phyloP scores from a whole-genome alignment of 2,888 invertebrate species.

The Tachystola acroxantha region DNA sequence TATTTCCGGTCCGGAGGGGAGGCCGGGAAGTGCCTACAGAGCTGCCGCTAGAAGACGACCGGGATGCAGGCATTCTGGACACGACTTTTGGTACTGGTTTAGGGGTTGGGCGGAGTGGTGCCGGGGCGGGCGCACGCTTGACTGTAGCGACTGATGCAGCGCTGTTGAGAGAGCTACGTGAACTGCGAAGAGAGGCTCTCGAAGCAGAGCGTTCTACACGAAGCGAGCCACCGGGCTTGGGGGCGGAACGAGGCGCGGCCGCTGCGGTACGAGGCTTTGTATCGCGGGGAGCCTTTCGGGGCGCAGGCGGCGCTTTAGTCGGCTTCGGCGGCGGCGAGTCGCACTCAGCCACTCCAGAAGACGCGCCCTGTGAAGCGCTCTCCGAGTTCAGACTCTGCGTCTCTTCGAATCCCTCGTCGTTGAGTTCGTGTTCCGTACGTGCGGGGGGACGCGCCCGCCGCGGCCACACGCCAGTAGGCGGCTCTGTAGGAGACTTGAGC shows the following conservation, averaged over 20 bases:
- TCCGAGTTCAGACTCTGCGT: slow-evolving; percentile 92
- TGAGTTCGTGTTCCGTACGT: slow-evolving; percentile 84
- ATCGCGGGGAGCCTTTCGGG: slow-evolving; percentile 76
- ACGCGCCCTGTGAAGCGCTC: slow-evolving; percentile 90
- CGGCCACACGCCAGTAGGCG: slow-evolving; percentile 80
- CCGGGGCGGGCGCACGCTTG: slow-evolving; percentile 79
- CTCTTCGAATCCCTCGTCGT: slow-evolving; percentile 95
- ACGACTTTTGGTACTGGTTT: slow-evolving; percentile 69
- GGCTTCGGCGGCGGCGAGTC: slow-evolving; percentile 73
- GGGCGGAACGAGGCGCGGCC: slow-evolving; percentile 49
- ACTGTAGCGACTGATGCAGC: slow-evolving; percentile 89
- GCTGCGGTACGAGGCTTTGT: slow-evolving; percentile 52
- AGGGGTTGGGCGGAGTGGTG: slow-evolving; percentile 54
- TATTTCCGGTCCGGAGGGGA: slow-evolving; percentile 49
- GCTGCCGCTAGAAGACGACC: slow-evolving; percentile 68
- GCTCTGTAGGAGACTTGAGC: slow-evolving; percentile 80
- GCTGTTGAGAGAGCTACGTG: slow-evolving; percentile 90
- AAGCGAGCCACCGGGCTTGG: slow-evolving; percentile 60
- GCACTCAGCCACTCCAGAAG: slow-evolving; percentile 83
- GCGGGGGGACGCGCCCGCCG: slow-evolving; percentile 64
- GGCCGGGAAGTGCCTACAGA: slow-evolving; percentile 70
- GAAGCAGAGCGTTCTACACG: slow-evolving; percentile 88
- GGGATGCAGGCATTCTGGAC: slow-evolving; percentile 55
- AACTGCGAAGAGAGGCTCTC: slow-evolving; percentile 87
- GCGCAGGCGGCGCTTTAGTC: slow-evolving; percentile 51